phyloP scores from a whole-genome alignment of 2,113 vertebrate genomes.

The Thymallus thymallus region DNA sequence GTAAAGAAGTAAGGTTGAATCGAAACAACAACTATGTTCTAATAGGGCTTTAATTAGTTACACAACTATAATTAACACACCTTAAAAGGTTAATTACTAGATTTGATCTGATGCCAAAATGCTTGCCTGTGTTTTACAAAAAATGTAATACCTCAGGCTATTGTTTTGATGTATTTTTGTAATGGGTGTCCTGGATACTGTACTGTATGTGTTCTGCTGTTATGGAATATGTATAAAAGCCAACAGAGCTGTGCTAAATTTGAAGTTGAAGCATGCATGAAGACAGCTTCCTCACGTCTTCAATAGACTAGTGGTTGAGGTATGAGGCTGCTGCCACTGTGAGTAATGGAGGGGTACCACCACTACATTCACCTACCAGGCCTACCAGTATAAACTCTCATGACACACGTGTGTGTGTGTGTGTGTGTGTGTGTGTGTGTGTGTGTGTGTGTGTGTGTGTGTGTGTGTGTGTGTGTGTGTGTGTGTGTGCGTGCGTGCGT shows the following conservation, averaged over 20 bases:
- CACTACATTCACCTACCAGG: conserved; percentile 58
- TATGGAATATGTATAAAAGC: conserved; percentile 51
- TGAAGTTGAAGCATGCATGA: conserved; percentile 47
- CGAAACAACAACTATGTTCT: no score
- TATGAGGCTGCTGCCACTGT: conserved; percentile 50
- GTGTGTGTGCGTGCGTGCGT: no score
- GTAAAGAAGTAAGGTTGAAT: no score
- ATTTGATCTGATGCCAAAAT: no score
- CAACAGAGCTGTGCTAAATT: neutral
- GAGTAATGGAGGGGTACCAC: conserved; percentile 55
- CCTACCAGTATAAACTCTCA: conserved; percentile 59
- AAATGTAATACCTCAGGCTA: neutral
- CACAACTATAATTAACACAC: no score
- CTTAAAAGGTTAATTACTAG: no score
- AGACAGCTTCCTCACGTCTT: conserved; percentile 43
- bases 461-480: no score
- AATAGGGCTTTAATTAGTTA: no score
- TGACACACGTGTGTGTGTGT: conserved; percentile 1
- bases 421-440: no score
- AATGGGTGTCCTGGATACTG: conserved; percentile 8
- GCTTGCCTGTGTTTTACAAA: neutral
- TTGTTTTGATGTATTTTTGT: neutral
- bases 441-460: no score
- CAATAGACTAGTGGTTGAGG: conserved; percentile 40
- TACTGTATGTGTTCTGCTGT: conserved; percentile 16